Conservation (phyloP, 2,797 vertebrate species). For the Coendou prehensilis region DNA sequence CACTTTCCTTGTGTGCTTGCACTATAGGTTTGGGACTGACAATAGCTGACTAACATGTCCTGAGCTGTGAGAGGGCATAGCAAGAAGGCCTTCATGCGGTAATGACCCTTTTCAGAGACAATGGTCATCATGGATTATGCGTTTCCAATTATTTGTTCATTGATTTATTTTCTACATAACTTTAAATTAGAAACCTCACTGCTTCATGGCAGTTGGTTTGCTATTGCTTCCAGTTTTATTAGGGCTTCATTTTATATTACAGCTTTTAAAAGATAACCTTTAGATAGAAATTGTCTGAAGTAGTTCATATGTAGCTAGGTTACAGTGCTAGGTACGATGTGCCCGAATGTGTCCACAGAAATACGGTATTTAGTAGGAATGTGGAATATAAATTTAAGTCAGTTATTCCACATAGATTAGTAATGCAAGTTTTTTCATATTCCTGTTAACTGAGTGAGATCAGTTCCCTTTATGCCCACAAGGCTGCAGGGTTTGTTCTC, state of each 20-base stretch:
- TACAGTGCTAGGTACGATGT: constrained; percentile 85
- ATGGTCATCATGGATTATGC: constrained; percentile 93
- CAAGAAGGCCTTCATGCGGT: constrained; percentile 93
- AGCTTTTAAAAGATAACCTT: constrained; percentile 87
- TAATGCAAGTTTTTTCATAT: constrained; percentile 79
- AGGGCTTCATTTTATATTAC: constrained; percentile 90
- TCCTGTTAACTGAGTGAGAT: constrained; percentile 82
- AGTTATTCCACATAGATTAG: constrained; percentile 79
- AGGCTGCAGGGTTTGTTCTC: constrained; percentile 89
- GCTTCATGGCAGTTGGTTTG: constrained; percentile 94
- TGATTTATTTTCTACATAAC: constrained; percentile 92
- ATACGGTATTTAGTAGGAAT: constrained; percentile 82
- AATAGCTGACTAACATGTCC: constrained; percentile 94
- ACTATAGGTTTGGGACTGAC: constrained; percentile 95
- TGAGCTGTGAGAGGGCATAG: constrained; percentile 94
- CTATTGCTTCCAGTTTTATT: constrained; percentile 92
- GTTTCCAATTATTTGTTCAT: constrained; percentile 92
- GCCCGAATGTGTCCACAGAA: constrained; percentile 83
- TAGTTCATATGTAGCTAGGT: constrained; percentile 85
- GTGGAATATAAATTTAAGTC: constrained; percentile 84
- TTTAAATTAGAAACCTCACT: constrained; percentile 93
- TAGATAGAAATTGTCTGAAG: constrained; percentile 85
- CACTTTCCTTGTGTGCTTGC: constrained; percentile 95
- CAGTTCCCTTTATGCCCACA: constrained; percentile 84
- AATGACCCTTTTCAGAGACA: constrained; percentile 94